Evolutionary conservation across 2,888 invertebrate species (phyloP).

Genomic region (Melipona bicolor): DNA sequence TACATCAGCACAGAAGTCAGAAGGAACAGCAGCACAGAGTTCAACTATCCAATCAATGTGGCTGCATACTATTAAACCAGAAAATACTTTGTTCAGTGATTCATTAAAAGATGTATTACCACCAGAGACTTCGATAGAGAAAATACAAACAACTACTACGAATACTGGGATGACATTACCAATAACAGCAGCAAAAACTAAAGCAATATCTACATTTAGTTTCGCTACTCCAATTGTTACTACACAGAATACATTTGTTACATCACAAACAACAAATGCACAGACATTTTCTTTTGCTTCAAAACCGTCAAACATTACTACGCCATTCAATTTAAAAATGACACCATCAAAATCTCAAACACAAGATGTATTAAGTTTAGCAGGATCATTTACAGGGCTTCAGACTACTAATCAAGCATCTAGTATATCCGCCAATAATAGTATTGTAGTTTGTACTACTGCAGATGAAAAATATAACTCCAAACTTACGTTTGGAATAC

Average conservation of each 20-base stretch:
- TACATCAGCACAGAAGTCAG: slow-evolving; percentile 50
- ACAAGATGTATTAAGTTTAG: slow-evolving; percentile 63
- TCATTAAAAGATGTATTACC: slow-evolving; percentile 53
- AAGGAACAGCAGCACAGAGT: slow-evolving; percentile 46
- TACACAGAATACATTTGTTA: slow-evolving; percentile 37
- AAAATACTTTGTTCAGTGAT: slow-evolving; percentile 43
- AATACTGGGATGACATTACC: slow-evolving; percentile 30
- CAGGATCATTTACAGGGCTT: slow-evolving; percentile 61
- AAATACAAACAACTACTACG: slow-evolving; percentile 23
- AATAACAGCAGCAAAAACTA: slow-evolving; percentile 33
- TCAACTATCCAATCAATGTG: not conserved
- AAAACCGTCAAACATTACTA: slow-evolving; percentile 59
- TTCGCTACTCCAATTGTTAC: slow-evolving; percentile 47
- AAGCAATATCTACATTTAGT: slow-evolving; percentile 53
- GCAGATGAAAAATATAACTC: not conserved
- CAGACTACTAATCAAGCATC: slow-evolving; percentile 45
- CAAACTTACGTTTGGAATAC: slow-evolving; percentile 19
- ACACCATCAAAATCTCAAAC: slow-evolving; percentile 23
- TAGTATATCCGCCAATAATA: not conserved
- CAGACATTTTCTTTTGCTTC: slow-evolving; percentile 71
- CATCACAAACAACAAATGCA: slow-evolving; percentile 42
- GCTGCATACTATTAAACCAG: not conserved
- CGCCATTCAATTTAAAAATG: slow-evolving; percentile 59
- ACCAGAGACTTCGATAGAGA: slow-evolving; percentile 37
- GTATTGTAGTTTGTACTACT: not conserved